Conservation (phyloP, 2,797 vertebrate species). For the Falco columbarius region DNA sequence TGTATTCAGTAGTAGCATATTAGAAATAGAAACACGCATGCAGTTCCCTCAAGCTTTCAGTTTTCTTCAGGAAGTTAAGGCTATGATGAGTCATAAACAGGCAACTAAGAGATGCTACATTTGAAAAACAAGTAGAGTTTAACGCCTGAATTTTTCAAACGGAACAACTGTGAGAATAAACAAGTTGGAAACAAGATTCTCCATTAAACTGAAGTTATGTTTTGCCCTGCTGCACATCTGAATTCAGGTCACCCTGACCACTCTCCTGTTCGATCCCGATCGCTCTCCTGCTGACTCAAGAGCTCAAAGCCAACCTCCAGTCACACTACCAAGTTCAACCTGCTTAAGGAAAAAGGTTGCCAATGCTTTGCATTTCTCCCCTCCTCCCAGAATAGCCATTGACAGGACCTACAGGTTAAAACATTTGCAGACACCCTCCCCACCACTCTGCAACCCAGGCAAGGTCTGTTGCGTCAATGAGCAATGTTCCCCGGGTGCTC, state of each 20-base stretch:
- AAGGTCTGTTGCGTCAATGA: fast-evolving
- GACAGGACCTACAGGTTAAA: neutral
- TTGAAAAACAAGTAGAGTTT: neutral
- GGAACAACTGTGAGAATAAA: neutral
- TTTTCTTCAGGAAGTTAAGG: neutral
- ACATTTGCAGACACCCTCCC: neutral
- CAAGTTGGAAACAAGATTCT: neutral
- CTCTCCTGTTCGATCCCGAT: neutral
- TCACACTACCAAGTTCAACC: neutral
- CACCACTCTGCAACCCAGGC: fast-evolving
- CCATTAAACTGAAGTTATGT: neutral
- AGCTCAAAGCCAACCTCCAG: neutral
- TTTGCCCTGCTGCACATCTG: neutral
- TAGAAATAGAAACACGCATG: neutral
- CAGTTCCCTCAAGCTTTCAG: neutral
- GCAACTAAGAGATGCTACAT: neutral
- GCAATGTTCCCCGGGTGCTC: fast-evolving
- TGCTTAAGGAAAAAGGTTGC: neutral
- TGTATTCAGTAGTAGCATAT: neutral
- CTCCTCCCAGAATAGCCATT: neutral
- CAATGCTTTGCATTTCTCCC: neutral
- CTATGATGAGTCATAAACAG: neutral
- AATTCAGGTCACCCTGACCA: fast-evolving
- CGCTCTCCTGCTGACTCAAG: neutral
- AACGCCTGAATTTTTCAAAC: neutral